phyloP scores from a whole-genome alignment of 1,140 invertebrate species.

The Papilio dardanus region DNA sequence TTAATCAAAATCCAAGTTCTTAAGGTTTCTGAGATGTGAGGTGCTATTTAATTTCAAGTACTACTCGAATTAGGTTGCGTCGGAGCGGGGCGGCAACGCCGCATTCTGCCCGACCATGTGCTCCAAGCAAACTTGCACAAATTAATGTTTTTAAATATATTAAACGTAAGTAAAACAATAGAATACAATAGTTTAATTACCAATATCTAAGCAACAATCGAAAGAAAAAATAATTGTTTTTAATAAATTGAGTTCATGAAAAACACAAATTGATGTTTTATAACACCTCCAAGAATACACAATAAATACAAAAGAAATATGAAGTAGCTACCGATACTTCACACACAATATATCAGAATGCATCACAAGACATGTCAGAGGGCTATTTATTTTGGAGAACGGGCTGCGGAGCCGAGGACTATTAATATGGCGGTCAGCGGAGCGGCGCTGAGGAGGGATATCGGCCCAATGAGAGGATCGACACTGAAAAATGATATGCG shows the following conservation, averaged over 20 bases:
- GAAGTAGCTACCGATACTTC: neutral
- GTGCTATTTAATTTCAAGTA: conserved; percentile 30
- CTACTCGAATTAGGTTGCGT: neutral
- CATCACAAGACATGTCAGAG: conserved; percentile 63
- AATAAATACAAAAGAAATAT: neutral
- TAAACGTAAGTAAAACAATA: neutral
- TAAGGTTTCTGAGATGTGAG: conserved; percentile 22
- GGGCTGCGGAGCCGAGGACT: conserved; percentile 59
- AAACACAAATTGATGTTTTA: too few relatives aligned
- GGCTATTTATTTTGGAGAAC: conserved; percentile 72
- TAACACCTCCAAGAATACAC: neutral
- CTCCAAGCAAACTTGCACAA: neutral
- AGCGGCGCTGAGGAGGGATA: conserved; percentile 65
- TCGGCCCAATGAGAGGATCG: conserved; percentile 61
- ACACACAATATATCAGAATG: conserved; percentile 71
- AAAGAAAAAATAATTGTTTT: too few relatives aligned
- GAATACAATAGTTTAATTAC: neutral
- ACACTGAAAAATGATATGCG: conserved; percentile 72
- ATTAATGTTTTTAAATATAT: neutral
- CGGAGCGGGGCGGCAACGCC: neutral
- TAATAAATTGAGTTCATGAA: too few relatives aligned
- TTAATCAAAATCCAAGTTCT: conserved; percentile 53
- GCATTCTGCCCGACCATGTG: neutral
- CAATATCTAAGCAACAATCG: too few relatives aligned
- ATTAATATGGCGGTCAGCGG: conserved; percentile 73